A percentile compares a stretch with the other conserved stretches of the same genome.
These are phyloP conservation scores for Amazona vittata DNA, from an alignment of 2,113 vertebrate genomes.

Conservation along the genomic window DNA sequence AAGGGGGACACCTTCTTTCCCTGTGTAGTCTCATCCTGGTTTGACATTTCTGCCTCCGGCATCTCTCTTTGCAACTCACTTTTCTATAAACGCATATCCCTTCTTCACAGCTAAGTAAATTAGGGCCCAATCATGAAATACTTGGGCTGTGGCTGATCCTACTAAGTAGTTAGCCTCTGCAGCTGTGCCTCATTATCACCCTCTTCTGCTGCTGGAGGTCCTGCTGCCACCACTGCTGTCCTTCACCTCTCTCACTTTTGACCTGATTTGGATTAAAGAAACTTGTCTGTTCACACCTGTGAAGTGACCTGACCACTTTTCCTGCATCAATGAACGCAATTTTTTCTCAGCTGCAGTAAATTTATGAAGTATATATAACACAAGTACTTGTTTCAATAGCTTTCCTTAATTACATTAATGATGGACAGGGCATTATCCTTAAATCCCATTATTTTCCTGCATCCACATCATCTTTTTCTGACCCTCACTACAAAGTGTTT, in stretches of 20 bases:
- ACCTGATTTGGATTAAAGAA: not conserved
- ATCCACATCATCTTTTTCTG: not conserved
- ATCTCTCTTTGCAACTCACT: not conserved
- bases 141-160: not conserved
- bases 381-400: not conserved
- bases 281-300: not conserved
- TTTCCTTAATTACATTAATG: not conserved
- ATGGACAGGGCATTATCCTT: not conserved
- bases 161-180: not conserved
- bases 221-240: accelerated
- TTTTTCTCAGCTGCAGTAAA: not conserved
- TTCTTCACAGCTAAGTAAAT: not conserved
- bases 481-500: not conserved
- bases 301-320: not conserved
- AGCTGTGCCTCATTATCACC: not conserved
- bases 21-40: not conserved
- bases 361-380: not conserved
- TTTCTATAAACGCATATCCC: accelerated
- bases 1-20: not conserved
- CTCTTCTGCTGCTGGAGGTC: not conserved
- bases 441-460: not conserved
- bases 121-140: not conserved
- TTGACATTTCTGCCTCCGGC: not conserved
- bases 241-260: not conserved
- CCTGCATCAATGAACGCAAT: not conserved